A percentile compares a stretch with the other conserved stretches of the same genome.
Conservation (phyloP, 2,888 invertebrate genomes). For the Aphrophora alni region DNA sequence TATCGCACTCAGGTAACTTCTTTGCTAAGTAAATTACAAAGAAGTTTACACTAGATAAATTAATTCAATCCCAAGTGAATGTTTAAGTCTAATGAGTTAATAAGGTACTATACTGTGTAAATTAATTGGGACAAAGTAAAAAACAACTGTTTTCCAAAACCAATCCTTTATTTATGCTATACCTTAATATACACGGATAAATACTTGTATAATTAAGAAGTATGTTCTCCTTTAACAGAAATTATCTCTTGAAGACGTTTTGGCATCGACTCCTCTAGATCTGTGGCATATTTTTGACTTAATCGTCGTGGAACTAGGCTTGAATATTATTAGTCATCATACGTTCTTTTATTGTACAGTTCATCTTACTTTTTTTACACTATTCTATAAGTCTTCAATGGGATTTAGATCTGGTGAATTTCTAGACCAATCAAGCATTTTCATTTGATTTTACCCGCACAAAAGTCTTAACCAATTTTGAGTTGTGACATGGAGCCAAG, state of each 20-base stretch:
- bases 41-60: no score
- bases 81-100: no score
- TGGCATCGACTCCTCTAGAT: background rate
- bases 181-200: no score
- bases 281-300: background rate
- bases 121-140: no score
- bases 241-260: background rate
- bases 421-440: background rate
- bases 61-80: no score
- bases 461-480: conserved; percentile 4
- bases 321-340: background rate
- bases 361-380: background rate
- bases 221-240: background rate
- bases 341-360: no score
- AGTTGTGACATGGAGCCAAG: background rate
- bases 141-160: no score
- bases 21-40: no score
- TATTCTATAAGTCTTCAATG: background rate
- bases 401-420: conserved; percentile 16
- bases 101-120: no score
- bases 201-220: no score
- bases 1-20: no score
- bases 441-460: background rate
- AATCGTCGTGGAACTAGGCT: background rate
- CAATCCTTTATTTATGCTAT: no score